These are phyloP conservation scores for Megaleporinus macrocephalus DNA, from an alignment of 2,113 vertebrate genomes.

Conservation along the genomic window DNA sequence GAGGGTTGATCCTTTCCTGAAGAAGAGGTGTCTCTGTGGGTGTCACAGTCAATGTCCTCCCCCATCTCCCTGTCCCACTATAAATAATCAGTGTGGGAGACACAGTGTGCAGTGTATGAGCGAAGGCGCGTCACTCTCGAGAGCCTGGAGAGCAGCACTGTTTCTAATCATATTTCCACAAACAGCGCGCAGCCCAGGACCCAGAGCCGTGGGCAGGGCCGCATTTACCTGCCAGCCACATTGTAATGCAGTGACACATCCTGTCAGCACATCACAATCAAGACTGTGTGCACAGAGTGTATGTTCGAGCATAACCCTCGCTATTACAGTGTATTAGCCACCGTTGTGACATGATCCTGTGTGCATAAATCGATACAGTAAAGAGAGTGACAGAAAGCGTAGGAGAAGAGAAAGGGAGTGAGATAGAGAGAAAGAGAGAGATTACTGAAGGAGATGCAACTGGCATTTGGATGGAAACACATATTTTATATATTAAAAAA, in stretches of 20 bases:
- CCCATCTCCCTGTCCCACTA: slow-evolving; percentile 54
- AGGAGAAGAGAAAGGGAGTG: slow-evolving; percentile 3
- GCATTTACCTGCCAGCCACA: slow-evolving; percentile 37
- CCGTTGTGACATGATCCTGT: slow-evolving; percentile 18
- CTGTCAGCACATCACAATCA: slow-evolving; percentile 47
- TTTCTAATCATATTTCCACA: slow-evolving; percentile 55
- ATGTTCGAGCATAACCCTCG: slow-evolving; percentile 18
- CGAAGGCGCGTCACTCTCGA: slow-evolving; percentile 12
- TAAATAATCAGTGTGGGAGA: slow-evolving; percentile 61
- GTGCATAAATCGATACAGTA: slow-evolving; percentile 26
- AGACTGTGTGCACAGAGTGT: slow-evolving; percentile 31
- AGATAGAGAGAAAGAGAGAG: background rate
- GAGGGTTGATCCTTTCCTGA: slow-evolving; percentile 73
- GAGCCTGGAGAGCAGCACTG: slow-evolving; percentile 22
- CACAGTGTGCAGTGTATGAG: slow-evolving; percentile 40
- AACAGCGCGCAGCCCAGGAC: slow-evolving; percentile 19
- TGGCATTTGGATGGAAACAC: background rate
- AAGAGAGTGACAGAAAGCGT: slow-evolving; percentile 39
- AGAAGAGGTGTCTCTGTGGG: slow-evolving; percentile 71
- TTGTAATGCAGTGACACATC: slow-evolving; percentile 30
- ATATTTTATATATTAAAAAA: no score
- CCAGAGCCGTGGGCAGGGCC: slow-evolving; percentile 35
- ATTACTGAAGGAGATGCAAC: background rate
- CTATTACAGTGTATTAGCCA: slow-evolving; percentile 32
- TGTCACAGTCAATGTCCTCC: slow-evolving; percentile 68